Evolutionary conservation across 2,797 vertebrate genomes (phyloP).

Genomic region (Eulemur rubriventer): DNA sequence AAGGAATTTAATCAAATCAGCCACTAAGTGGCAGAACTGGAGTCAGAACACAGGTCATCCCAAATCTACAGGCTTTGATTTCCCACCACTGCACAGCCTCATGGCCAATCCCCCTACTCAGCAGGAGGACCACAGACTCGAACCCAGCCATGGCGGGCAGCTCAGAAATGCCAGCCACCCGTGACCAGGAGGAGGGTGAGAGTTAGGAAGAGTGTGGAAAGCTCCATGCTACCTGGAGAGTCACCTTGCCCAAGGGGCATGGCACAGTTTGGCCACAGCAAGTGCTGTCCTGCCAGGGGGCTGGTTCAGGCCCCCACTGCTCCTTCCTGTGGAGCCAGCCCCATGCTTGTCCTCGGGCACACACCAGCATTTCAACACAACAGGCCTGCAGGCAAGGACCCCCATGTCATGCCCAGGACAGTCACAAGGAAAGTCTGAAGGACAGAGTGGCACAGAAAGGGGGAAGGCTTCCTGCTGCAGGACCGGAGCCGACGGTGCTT

Average conservation of each 20-base stretch:
- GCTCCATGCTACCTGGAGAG: neutral
- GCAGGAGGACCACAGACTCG: neutral
- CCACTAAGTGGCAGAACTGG: neutral
- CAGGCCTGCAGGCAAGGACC: accelerated
- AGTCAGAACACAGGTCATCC: neutral
- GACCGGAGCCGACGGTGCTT: neutral
- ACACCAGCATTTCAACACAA: constrained; percentile 35
- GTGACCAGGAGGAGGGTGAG: neutral
- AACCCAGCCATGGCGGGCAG: neutral
- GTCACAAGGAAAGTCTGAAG: constrained; percentile 58
- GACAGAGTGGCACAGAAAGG: neutral
- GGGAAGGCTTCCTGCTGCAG: constrained; percentile 25
- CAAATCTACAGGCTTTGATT: neutral
- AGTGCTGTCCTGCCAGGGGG: neutral
- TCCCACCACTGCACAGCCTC: neutral
- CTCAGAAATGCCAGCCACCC: neutral
- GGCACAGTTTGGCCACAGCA: neutral
- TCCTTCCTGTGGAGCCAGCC: neutral
- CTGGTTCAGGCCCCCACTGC: neutral
- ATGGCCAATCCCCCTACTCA: neutral
- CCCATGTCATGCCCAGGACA: neutral
- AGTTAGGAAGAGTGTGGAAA: neutral
- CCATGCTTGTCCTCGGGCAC: neutral
- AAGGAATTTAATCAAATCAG: neutral
- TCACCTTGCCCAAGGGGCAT: neutral